Conservation (phyloP, 2,888 invertebrate species). For the Papilio elwesi region DNA sequence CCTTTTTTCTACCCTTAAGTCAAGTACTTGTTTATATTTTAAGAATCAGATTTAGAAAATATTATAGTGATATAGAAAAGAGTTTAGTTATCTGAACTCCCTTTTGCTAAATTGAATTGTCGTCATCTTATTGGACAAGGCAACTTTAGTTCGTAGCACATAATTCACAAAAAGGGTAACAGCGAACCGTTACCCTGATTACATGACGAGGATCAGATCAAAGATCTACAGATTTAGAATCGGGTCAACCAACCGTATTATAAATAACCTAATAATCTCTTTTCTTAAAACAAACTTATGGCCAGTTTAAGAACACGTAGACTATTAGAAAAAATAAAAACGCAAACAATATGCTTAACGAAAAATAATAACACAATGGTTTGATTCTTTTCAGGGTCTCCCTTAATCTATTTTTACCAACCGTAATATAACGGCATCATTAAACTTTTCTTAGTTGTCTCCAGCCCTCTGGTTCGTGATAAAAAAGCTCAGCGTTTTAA, state of each 20-base stretch:
- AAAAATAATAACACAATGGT: neutral
- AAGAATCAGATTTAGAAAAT: no score
- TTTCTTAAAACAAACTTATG: no score
- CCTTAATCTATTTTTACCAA: neutral
- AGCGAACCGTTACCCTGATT: conserved; percentile 5
- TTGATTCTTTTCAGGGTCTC: no score
- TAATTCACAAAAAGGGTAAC: conserved; percentile 2
- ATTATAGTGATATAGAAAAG: neutral
- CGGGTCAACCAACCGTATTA: neutral
- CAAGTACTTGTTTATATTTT: no score
- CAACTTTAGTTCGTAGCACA: neutral
- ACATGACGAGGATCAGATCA: neutral
- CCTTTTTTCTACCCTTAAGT: no score
- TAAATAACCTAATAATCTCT: neutral
- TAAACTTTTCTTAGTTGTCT: conserved; percentile 9
- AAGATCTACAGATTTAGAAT: conserved; percentile 15
- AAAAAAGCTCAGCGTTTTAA: neutral
- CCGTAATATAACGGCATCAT: conserved; percentile 1
- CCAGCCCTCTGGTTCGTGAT: neutral
- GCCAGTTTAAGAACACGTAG: neutral
- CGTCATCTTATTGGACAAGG: neutral
- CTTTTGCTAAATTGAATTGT: neutral
- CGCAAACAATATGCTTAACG: neutral
- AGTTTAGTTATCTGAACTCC: neutral
- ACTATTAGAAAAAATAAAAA: neutral